These are phyloP conservation scores for Chaetops frenatus DNA, from an alignment of 2,113 vertebrate genomes.

Conservation along the genomic window DNA sequence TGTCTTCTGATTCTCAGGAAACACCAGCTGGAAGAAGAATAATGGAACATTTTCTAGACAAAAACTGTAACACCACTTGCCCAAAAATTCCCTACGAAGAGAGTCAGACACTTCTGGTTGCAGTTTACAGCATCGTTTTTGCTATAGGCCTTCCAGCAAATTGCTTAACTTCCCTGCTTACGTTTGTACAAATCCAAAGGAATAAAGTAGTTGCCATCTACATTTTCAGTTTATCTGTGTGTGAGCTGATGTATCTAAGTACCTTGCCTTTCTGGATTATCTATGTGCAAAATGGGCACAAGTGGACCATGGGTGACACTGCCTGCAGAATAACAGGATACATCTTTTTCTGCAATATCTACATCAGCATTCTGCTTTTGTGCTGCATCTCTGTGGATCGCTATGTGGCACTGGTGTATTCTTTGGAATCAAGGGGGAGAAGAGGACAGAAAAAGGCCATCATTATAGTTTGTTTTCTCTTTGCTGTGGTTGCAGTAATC, in stretches of 20 bases:
- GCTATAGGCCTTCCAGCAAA: slow-evolving; percentile 80
- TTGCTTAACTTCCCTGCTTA: slow-evolving; percentile 73
- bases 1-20: slow-evolving; percentile 36
- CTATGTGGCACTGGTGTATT: slow-evolving; percentile 75
- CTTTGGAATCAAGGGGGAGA: slow-evolving; percentile 73
- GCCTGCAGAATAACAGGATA: slow-evolving; percentile 80
- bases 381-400: slow-evolving; percentile 89
- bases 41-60: neutral
- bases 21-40: neutral
- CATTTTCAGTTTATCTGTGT: slow-evolving; percentile 81
- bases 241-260: slow-evolving; percentile 81
- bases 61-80: neutral
- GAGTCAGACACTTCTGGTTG: slow-evolving; percentile 56
- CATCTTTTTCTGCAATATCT: slow-evolving; percentile 95
- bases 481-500: slow-evolving; percentile 43
- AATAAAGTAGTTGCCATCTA: slow-evolving; percentile 81
- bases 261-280: slow-evolving; percentile 83
- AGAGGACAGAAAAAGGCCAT: slow-evolving; percentile 45
- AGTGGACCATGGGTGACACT: slow-evolving; percentile 53
- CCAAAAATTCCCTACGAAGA: neutral
- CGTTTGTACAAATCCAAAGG: slow-evolving; percentile 67
- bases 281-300: slow-evolving; percentile 68
- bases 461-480: slow-evolving; percentile 5
- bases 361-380: slow-evolving; percentile 85
- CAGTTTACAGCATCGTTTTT: slow-evolving; percentile 75